A percentile compares a stretch with the other conserved stretches of the same genome.
Conservation (phyloP, 2,888 invertebrate species). For the Zonitis immaculata region DNA sequence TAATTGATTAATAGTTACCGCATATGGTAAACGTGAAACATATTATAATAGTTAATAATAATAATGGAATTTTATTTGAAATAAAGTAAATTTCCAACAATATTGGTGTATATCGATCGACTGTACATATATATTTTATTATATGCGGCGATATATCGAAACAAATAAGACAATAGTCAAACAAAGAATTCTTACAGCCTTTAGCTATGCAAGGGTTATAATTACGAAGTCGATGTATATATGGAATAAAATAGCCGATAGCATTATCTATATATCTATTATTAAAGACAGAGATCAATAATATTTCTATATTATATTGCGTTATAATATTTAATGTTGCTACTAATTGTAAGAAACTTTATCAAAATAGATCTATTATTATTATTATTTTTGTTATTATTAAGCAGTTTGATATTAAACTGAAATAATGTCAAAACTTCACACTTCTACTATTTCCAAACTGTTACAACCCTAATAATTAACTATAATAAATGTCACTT, state of each 20-base stretch:
- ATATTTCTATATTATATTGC: constrained; percentile 6
- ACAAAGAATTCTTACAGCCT: constrained; percentile 9
- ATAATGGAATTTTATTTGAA: background rate
- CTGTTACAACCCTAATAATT: constrained; percentile 26
- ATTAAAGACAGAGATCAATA: constrained; percentile 13
- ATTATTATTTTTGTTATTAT: no score
- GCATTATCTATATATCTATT: constrained; percentile 11
- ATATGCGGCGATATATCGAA: constrained; percentile 1
- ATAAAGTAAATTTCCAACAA: background rate
- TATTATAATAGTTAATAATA: background rate
- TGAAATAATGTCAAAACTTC: background rate
- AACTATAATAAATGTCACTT: constrained; percentile 25
- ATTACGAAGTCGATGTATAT: constrained; percentile 12
- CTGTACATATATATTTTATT: constrained; percentile 13
- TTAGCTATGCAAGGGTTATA: constrained; percentile 17
- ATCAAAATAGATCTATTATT: no score
- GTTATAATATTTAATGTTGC: background rate
- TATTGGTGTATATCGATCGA: background rate
- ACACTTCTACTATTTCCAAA: constrained; percentile 8
- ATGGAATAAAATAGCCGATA: constrained; percentile 9
- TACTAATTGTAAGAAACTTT: no score
- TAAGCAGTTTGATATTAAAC: background rate
- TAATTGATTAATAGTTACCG: background rate
- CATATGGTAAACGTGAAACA: background rate
- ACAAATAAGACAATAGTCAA: constrained; percentile 11